These are phyloP conservation scores for Florisuga fusca DNA, from an alignment of 2,797 vertebrate species.

Conservation along the genomic window DNA sequence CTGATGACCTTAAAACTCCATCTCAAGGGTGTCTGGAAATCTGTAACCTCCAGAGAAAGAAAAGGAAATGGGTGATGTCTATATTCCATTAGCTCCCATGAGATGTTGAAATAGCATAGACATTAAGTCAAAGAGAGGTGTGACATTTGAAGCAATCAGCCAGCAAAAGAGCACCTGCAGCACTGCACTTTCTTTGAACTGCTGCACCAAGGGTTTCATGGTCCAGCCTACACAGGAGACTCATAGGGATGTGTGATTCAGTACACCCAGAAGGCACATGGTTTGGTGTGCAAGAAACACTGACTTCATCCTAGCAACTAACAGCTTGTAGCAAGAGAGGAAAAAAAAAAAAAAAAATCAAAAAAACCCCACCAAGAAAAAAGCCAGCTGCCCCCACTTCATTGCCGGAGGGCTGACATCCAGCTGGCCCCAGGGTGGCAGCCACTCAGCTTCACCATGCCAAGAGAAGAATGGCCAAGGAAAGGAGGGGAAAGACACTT, in stretches of 20 bases:
- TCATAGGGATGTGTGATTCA: not conserved
- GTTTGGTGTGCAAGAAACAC: not conserved
- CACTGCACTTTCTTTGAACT: slow-evolving; percentile 63
- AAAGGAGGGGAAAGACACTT: not conserved
- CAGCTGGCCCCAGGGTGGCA: not conserved
- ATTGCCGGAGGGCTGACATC: not conserved
- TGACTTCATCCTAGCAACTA: slow-evolving; percentile 26
- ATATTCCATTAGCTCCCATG: slow-evolving; percentile 18
- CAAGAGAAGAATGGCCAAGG: not conserved
- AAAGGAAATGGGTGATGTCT: not conserved
- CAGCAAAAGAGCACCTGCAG: slow-evolving; percentile 61
- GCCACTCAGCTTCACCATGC: accelerated
- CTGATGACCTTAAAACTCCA: slow-evolving; percentile 12
- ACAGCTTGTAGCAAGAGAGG: not conserved
- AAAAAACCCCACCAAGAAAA: not conserved
- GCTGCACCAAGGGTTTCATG: not conserved
- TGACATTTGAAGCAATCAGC: slow-evolving; percentile 48
- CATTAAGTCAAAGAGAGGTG: not conserved
- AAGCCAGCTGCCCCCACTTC: not conserved
- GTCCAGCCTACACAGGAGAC: not conserved
- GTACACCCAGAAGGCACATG: not conserved
- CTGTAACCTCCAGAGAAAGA: not conserved
- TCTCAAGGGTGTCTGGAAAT: slow-evolving; percentile 19
- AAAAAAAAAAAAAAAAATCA: not conserved
- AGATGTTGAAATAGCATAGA: not conserved